phyloP scores from a whole-genome alignment of 1,140 invertebrate species.

The Pantala flavescens region DNA sequence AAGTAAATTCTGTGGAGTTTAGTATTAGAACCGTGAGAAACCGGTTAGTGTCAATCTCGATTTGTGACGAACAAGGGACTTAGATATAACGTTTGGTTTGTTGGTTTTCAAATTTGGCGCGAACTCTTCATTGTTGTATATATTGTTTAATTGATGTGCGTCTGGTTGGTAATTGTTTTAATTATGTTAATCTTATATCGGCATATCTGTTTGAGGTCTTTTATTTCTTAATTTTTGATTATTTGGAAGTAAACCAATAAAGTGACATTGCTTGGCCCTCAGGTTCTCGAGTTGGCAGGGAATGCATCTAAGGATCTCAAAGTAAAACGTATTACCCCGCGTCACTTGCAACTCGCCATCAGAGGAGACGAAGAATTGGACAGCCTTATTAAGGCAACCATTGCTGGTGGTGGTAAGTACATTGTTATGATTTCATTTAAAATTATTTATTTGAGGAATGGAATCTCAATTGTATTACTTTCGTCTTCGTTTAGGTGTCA shows the following conservation, averaged over 20 bases:
- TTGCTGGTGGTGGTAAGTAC: slow-evolving; percentile 87
- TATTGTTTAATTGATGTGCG: slow-evolving; percentile 1
- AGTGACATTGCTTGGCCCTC: slow-evolving; percentile 20
- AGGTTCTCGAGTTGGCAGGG: slow-evolving; percentile 94
- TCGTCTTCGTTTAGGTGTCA: slow-evolving; percentile 65
- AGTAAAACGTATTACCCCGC: slow-evolving; percentile 98
- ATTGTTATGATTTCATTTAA: not conserved
- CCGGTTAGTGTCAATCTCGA: no score
- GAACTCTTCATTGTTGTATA: not conserved
- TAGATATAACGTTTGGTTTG: not conserved
- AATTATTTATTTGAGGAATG: not conserved
- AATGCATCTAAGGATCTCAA: slow-evolving; percentile 99
- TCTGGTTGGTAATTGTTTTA: no score
- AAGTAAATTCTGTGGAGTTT: no score
- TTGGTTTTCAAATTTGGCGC: not conserved
- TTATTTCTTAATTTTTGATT: slow-evolving; percentile 14
- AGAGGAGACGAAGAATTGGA: slow-evolving; percentile 99
- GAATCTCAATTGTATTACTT: slow-evolving; percentile 42
- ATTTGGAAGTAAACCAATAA: slow-evolving; percentile 31
- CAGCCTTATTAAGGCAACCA: slow-evolving; percentile 97
- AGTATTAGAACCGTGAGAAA: no score
- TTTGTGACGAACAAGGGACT: no score
- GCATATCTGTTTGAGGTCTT: slow-evolving; percentile 14
- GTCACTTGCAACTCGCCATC: slow-evolving; percentile 97
- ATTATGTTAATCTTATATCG: slow-evolving; percentile 36